Evolutionary conservation across 2,797 vertebrate genomes (phyloP), one percentile per base, ranked within the genome.

Genomic region (Botia kubotai): DNA sequence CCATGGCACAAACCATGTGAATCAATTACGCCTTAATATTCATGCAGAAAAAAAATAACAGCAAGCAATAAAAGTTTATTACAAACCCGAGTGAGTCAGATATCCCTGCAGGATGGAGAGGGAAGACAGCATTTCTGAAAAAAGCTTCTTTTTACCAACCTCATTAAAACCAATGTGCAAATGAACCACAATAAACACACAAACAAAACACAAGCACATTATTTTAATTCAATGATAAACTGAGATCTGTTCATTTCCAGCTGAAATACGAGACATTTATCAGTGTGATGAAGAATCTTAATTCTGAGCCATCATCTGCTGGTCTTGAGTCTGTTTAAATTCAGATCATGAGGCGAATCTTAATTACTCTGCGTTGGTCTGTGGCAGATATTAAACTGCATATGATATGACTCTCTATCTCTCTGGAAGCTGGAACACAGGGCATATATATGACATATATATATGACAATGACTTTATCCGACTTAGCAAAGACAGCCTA

Each of bases 301-400:
- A 72, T 79, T 43, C 58, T 65, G 26, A 52, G 46, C 16, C 2
- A n/a, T 71, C 2, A 43, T n/a, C 26, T 57, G 43, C 74, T 75
- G 66, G 60, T 17, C 67, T 70, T 23, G 14, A 72, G 68, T 43
- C 26, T 17, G 46, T 82, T 83, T 36, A 29, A 63, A 80, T 74
- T 14, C 13, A 12, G 36, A 29, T 33, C 69, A 16, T 72, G 79
- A 65, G 52, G 16, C 8, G 77, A 80, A 86, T 84, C 67, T 77
- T 80, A 86, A 86, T 77, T 43, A 43, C 69, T 67, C 60, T 23
- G 67, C 67, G 69, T 79, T 79, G 63, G 77, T 79, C 67, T 63
- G 48, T 17, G 10, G 60, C 33, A 65, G 57, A 82, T 82, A 77
- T 77, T 72, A 77, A 53, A 62, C 58, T 63, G 23, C 39, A n/a